Evolutionary conservation across 2,888 invertebrate genomes (phyloP).

Genomic region (Polydrusus pterygomalis): DNA sequence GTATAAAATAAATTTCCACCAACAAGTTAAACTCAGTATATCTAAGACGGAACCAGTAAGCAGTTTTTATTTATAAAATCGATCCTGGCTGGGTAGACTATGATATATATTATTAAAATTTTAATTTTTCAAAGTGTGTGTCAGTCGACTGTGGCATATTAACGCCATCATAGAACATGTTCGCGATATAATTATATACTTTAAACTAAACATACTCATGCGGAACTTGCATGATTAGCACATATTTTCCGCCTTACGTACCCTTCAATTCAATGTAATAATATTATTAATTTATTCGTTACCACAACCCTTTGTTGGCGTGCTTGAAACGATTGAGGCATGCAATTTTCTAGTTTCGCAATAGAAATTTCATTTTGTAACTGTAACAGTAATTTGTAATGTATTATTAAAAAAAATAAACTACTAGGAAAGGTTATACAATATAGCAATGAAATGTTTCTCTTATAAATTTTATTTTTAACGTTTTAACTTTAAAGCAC

Average conservation of each 20-base stretch:
- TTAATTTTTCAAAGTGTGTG: background rate
- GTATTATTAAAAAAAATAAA: background rate
- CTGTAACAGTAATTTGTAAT: background rate
- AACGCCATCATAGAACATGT: background rate
- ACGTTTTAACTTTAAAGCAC: too few relatives aligned
- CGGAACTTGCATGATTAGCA: background rate
- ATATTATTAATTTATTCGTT: constrained; percentile 5
- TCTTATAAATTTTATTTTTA: too few relatives aligned
- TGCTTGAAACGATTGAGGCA: background rate
- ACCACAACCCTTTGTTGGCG: constrained; percentile 7
- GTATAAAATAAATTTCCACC: too few relatives aligned
- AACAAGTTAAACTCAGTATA: too few relatives aligned
- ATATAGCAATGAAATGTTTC: too few relatives aligned
- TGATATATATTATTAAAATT: too few relatives aligned
- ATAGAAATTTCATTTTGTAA: background rate
- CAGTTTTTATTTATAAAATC: too few relatives aligned
- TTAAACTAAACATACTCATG: background rate
- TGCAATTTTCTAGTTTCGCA: constrained; percentile 5
- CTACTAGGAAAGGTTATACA: too few relatives aligned
- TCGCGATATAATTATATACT: background rate
- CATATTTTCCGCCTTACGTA: background rate
- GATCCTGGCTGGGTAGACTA: too few relatives aligned
- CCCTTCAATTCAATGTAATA: background rate
- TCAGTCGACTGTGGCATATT: background rate
- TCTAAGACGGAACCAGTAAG: too few relatives aligned